Percentiles rank a stretch among this genome's conserved stretches.
These are phyloP conservation scores for Neostethus bicornis DNA, from an alignment of 2,797 vertebrate species.

Conservation along the genomic window DNA sequence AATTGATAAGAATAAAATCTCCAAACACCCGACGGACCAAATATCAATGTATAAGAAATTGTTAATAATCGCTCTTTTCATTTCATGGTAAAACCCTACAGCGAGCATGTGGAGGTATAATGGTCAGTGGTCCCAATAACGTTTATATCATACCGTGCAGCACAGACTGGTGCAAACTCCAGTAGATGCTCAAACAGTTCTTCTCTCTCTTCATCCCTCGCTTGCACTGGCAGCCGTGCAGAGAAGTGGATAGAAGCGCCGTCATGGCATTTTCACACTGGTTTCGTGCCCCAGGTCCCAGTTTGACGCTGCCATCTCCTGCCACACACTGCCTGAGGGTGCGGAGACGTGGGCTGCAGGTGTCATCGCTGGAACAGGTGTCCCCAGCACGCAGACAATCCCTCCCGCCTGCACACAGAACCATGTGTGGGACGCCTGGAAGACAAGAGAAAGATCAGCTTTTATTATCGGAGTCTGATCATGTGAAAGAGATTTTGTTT, in stretches of 20 bases:
- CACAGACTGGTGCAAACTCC: constrained; percentile 90
- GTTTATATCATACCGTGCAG: constrained; percentile 80
- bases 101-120: constrained; percentile 41
- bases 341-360: constrained; percentile 89
- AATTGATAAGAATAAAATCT: too few relatives aligned
- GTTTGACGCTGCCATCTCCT: constrained; percentile 87
- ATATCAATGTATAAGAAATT: too few relatives aligned
- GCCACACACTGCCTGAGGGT: constrained; percentile 92
- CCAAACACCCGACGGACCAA: too few relatives aligned
- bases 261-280: constrained; percentile 89
- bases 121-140: constrained; percentile 28
- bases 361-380: constrained; percentile 86
- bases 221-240: constrained; percentile 91
- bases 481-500: too few relatives aligned
- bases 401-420: constrained; percentile 68
- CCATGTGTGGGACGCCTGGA: constrained; percentile 77
- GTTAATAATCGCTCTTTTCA: constrained; percentile 46
- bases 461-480: background rate
- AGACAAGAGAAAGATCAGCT: background rate
- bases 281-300: constrained; percentile 87
- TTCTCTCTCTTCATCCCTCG: constrained; percentile 94
- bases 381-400: constrained; percentile 91
- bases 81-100: constrained; percentile 16
- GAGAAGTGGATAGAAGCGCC: constrained; percentile 88
- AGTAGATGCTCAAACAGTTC: constrained; percentile 93